Base-by-base conservation (phyloP, 2,888 invertebrate species). In the Scaptomyza parva region DNA sequence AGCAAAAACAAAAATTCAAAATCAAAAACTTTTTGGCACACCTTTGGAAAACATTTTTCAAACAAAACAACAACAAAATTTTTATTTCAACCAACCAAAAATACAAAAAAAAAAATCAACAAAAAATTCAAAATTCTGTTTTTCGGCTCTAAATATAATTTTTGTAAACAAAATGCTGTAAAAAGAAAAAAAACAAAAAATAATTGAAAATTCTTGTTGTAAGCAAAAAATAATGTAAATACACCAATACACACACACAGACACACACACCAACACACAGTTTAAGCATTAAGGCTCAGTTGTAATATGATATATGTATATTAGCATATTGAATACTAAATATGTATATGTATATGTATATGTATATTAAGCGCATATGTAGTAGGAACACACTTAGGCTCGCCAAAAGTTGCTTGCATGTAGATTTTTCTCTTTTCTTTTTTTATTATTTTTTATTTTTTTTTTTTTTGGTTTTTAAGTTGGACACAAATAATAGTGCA, bases 41-140 rank as follows among this genome's bases (percentile, higher is more conserved):
- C 89, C 86, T 89, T 90, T 89, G 82, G 86, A 90, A 90, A 90
- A 89, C 86, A 80, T 89, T 89, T 90, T 90, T 90, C 83, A 59
- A 30, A n/a, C 33, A n/a, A 35, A 35, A 59, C 58, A 66, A 52
- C 58, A 37, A 9, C 28, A 14, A 35, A 11, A 8, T 33, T 58
- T 62, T 53, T 51, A n/a, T 35, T 60, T 67, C 17, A 9, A 20
- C 14, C 24, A 40, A 33, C 54, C 57, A 70, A 62, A 57, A 47
- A 30, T 7, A 53, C 20, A 22, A 39, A 9, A 30, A 53, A 39
- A 28, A 47, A 40, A 40, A 55, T n/a, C n/a, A n/a, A 48, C 50
- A 57, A 59, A 76, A 63, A 89, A 90, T 89, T 90, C 88, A 82
- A 89, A 90, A 89, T 90, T 90, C 69, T 78, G 65, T 86, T 87